phyloP scores from a whole-genome alignment of 2,113 vertebrate species.

The Gallinago jamesoni region DNA sequence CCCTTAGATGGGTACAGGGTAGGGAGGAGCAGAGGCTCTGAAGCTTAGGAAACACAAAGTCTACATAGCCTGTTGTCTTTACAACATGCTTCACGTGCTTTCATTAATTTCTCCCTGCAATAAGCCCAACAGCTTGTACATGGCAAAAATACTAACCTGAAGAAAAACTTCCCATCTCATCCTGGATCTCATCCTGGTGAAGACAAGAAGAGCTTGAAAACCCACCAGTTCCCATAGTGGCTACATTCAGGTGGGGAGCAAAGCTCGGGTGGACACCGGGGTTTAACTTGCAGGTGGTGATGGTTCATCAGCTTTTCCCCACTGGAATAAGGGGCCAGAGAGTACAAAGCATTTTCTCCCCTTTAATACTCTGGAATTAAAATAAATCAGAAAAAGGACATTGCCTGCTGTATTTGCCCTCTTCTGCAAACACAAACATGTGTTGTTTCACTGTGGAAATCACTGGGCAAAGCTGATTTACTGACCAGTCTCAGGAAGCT shows the following conservation, averaged over 20 bases:
- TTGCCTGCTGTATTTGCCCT: background rate
- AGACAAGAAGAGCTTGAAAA: background rate
- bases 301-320: background rate
- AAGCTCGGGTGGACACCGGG: rapidly evolving
- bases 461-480: background rate
- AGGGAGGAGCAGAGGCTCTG: background rate
- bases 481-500: background rate
- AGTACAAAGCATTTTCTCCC: background rate
- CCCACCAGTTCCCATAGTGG: background rate
- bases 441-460: background rate
- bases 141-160: background rate
- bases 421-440: background rate
- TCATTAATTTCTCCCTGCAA: background rate
- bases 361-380: background rate
- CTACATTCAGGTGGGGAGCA: background rate
- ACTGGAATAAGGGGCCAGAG: background rate
- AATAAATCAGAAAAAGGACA: background rate
- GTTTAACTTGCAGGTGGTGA: background rate
- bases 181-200: background rate
- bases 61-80: background rate
- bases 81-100: background rate
- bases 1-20: rapidly evolving
- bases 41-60: background rate
- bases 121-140: background rate
- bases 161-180: background rate